These are phyloP conservation scores for Planiliza haematocheilus DNA, from an alignment of 2,113 vertebrate genomes.

Conservation along the genomic window DNA sequence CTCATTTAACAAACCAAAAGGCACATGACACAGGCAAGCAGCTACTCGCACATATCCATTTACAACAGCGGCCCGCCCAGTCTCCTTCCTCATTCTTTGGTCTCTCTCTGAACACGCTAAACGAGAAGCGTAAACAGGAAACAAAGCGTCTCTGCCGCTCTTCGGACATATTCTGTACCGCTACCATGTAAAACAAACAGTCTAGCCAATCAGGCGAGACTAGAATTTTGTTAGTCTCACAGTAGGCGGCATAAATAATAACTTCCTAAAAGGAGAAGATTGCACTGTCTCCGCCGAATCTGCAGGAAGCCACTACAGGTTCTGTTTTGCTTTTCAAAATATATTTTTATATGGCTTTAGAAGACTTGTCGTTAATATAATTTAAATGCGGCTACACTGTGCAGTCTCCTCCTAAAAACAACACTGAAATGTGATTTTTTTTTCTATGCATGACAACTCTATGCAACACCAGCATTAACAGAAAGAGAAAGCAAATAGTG, in stretches of 20 bases:
- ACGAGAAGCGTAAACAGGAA: constrained; percentile 36
- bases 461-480: no score
- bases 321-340: neutral
- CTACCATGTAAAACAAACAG: no score
- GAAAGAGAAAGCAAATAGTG: no score
- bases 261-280: neutral
- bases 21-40: constrained; percentile 37
- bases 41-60: constrained; percentile 35
- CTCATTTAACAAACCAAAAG: neutral
- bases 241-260: neutral
- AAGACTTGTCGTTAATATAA: no score
- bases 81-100: constrained; percentile 56
- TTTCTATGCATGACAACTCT: no score
- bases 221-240: neutral
- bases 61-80: neutral
- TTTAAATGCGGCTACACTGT: no score
- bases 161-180: constrained; percentile 4
- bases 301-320: neutral
- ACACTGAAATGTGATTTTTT: no score
- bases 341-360: neutral
- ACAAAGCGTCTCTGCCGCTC: neutral
- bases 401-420: no score
- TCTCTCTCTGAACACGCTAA: neutral
- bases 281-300: neutral
- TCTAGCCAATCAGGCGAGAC: neutral